Conservation (phyloP, 2,113 vertebrate species). For the Lasiurus cinereus region DNA sequence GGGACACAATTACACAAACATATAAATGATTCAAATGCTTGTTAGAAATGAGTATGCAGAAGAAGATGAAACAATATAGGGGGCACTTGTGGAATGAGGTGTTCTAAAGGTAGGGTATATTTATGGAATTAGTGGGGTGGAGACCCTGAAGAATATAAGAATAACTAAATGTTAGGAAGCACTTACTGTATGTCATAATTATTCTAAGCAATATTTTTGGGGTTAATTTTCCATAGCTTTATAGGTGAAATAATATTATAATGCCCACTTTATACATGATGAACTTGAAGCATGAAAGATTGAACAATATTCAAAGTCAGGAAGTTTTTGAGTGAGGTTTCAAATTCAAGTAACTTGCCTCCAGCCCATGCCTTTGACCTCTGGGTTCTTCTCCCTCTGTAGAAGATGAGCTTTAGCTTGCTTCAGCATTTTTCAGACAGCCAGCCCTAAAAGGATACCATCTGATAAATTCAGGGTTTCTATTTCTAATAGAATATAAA, state of each 20-base stretch:
- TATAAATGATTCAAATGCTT: neutral
- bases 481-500: neutral
- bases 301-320: neutral
- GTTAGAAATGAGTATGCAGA: neutral
- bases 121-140: neutral
- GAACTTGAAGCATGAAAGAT: neutral
- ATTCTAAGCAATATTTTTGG: conserved; percentile 27
- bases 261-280: neutral
- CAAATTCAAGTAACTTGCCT: neutral
- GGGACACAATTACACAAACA: neutral
- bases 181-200: neutral
- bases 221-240: conserved; percentile 7
- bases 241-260: neutral
- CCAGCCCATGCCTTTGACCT: neutral
- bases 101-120: neutral
- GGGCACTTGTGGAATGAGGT: neutral
- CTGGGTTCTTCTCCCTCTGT: neutral
- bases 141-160: neutral
- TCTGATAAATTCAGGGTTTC: conserved; percentile 47
- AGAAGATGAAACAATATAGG: neutral
- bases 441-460: neutral
- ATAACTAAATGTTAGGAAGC: neutral
- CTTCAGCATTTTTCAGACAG: neutral
- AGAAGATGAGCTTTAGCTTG: neutral
- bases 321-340: neutral